Base-by-base conservation (phyloP, 1,140 invertebrate species). In the Halyomorpha halys region DNA sequence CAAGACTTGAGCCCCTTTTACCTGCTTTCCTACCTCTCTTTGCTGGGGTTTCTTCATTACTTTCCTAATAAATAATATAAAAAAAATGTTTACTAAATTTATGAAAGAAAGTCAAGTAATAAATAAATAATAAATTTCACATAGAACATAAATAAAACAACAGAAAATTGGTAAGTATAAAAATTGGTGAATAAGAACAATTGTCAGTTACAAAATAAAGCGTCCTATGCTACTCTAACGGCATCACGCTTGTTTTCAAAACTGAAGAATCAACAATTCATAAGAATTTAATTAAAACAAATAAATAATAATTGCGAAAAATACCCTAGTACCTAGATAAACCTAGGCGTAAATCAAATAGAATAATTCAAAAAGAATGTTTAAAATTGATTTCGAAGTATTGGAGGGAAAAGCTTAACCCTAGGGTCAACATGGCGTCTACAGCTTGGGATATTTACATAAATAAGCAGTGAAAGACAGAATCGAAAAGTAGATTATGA, bases 1-100 rank as follows among this genome's bases (percentile, higher is more conserved):
- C 76, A 1, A 78, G 68, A 44, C 75, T 76, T n/a, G 78, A 75
- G 9, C 78, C 70, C 62, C 77, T 77, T 69, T 79, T 80, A 4
- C 72, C 71, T 13, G 72, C 71, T 45, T 70, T 69, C 27, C 77
- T 73, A 61, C 76, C 76, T 73, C 76, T 79, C 56, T 71, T 68
- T 49, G 72, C 72, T 45, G 72, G 72, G 53, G 75, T 71, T 64
- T 77, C 75, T 54, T 77, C 77, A 19, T 74, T 72, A 27, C 65
- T 54, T 25, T 71, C 70, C 65, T 75, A 73, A 53, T 74, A 72
- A 65, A 66, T 60, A 63, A 61, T 63, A 54, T 63, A 47, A n/a
- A n/a, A 65, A 54, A 60, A 27, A 56, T 1, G 13, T 39, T 39
- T 6, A 39, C 11, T 11, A 39, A 39, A 39, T 6, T 39, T 30